A percentile compares a stretch with the other conserved stretches of the same genome.
These are phyloP conservation scores for Epirrhoe tristata DNA, from an alignment of 2,888 invertebrate species.

Conservation along the genomic window DNA sequence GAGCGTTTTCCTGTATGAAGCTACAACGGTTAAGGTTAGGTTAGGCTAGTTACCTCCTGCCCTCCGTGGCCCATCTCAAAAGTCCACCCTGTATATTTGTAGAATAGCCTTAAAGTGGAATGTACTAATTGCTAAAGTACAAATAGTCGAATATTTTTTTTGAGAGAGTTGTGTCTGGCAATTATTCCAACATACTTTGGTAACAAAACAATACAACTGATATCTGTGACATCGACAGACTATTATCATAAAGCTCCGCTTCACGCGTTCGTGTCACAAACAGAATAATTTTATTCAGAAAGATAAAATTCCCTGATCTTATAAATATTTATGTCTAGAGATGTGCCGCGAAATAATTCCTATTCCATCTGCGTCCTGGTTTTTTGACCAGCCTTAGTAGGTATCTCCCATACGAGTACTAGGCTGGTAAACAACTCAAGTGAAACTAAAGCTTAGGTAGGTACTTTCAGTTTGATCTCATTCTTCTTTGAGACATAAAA, in stretches of 20 bases:
- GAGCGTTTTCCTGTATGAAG: too few species aligned
- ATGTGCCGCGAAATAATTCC: constrained; percentile 9
- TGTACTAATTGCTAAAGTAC: too few species aligned
- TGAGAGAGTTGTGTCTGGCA: too few species aligned
- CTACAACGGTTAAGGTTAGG: too few species aligned
- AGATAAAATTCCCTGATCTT: constrained; percentile 12
- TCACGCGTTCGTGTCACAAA: constrained; percentile 12
- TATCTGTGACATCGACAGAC: not conserved
- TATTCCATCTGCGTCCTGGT: constrained; percentile 2
- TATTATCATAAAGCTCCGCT: constrained; percentile 4
- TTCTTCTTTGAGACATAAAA: not conserved
- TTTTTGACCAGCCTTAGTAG: not conserved
- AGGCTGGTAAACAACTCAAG: not conserved
- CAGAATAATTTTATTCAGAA: constrained; percentile 16
- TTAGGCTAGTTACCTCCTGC: too few species aligned
- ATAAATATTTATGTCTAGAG: constrained; percentile 15
- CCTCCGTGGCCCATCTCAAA: too few species aligned
- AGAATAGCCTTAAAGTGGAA: too few species aligned
- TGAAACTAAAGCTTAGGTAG: not conserved
- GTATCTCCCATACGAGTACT: too few species aligned
- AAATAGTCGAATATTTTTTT: too few species aligned
- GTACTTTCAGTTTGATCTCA: not conserved
- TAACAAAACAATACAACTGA: too few species aligned
- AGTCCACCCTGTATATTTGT: too few species aligned
- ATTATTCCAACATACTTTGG: too few species aligned